These are phyloP conservation scores for Zosterops japonicus DNA, from an alignment of 2,113 vertebrate species.

Conservation along the genomic window DNA sequence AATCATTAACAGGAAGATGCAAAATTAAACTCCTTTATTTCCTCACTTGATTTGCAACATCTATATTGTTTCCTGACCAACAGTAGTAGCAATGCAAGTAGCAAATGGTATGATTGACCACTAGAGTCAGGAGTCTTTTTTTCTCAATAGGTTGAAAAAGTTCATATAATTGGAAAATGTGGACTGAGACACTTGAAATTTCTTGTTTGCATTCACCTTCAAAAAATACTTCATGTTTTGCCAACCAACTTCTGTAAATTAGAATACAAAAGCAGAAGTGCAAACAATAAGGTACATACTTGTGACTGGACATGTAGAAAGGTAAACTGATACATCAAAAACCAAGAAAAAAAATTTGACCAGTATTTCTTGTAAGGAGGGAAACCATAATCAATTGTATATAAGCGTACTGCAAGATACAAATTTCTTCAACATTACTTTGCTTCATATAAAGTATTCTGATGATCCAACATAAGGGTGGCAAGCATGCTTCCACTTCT, in stretches of 20 bases:
- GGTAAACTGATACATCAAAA: background rate
- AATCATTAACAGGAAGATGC: background rate
- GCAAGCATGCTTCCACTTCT: background rate
- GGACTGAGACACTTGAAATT: background rate
- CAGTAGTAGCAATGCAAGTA: background rate
- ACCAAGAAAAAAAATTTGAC: background rate
- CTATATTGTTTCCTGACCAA: background rate
- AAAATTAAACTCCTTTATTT: background rate
- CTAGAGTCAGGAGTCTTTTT: background rate
- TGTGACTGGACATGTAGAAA: background rate
- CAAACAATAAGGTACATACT: background rate
- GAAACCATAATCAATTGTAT: background rate
- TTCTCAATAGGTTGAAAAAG: background rate
- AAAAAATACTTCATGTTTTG: background rate
- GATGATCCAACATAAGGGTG: background rate
- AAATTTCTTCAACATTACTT: background rate
- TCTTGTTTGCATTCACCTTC: background rate
- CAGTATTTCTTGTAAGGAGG: background rate
- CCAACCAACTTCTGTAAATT: background rate
- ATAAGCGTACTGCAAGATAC: background rate
- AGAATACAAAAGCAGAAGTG: background rate
- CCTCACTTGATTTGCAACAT: background rate
- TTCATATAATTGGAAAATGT: background rate
- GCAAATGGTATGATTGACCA: background rate
- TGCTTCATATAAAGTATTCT: background rate